Conservation (phyloP, 2,888 invertebrate genomes). For the Syrista parreyssii region DNA sequence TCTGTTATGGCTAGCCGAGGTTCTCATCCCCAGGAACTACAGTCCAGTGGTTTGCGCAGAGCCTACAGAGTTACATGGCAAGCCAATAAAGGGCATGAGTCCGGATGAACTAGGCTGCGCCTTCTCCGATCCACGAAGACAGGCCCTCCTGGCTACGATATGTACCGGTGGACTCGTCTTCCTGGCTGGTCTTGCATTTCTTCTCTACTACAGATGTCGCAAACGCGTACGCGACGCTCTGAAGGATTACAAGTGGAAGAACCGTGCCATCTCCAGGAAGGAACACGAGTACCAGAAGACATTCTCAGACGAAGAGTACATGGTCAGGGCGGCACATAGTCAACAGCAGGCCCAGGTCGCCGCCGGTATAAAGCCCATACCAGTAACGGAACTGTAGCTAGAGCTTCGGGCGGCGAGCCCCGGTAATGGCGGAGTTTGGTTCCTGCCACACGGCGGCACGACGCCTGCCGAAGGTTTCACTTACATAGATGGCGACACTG, state of each 20-base stretch:
- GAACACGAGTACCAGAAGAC: slow-evolving; percentile 92
- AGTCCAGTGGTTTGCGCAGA: slow-evolving; percentile 79
- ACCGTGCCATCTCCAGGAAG: slow-evolving; percentile 78
- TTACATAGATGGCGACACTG: slow-evolving; percentile 77
- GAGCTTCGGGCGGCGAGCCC: slow-evolving; percentile 88
- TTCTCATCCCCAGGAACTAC: slow-evolving; percentile 77
- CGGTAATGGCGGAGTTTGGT: slow-evolving; percentile 77
- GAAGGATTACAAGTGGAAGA: slow-evolving; percentile 86
- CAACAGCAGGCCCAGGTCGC: slow-evolving; percentile 65
- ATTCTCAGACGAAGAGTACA: slow-evolving; percentile 88
- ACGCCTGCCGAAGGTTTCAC: slow-evolving; percentile 80
- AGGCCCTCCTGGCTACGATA: slow-evolving; percentile 82
- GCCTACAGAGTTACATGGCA: slow-evolving; percentile 79
- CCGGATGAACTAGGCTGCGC: slow-evolving; percentile 86
- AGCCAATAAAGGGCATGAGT: slow-evolving; percentile 71
- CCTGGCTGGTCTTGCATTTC: slow-evolving; percentile 77
- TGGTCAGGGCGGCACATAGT: slow-evolving; percentile 74
- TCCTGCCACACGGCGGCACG: slow-evolving; percentile 74
- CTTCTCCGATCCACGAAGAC: slow-evolving; percentile 81
- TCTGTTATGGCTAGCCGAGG: slow-evolving; percentile 81
- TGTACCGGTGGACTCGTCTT: slow-evolving; percentile 80
- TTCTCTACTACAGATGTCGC: slow-evolving; percentile 81
- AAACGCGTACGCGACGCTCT: slow-evolving; percentile 84
- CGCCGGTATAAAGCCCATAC: slow-evolving; percentile 75
- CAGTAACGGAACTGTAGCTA: slow-evolving; percentile 96